phyloP scores from a whole-genome alignment of 1,140 invertebrate species.

The Leptinotarsa lineolata region DNA sequence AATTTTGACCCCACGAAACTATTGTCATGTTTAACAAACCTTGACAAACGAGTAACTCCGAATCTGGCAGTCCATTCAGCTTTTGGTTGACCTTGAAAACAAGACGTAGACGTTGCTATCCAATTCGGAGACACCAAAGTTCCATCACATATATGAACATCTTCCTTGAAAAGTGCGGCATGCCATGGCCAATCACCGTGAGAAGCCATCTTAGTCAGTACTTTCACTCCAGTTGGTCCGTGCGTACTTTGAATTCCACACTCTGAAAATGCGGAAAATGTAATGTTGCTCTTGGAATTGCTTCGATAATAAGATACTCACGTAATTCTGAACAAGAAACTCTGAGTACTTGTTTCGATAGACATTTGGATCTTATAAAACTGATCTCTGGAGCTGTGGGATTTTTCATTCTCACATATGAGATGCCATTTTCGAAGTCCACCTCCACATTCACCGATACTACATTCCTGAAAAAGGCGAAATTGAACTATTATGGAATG shows the following conservation, averaged over 20 bases:
- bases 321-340: constrained; percentile 77
- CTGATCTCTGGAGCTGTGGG: constrained; percentile 78
- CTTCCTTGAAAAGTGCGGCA: constrained; percentile 78
- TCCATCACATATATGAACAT: constrained; percentile 86
- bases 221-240: constrained; percentile 57
- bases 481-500: too few relatives aligned
- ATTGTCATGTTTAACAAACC: background rate
- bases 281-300: too few relatives aligned
- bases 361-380: constrained; percentile 76
- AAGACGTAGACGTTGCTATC: constrained; percentile 86
- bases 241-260: constrained; percentile 77
- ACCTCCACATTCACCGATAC: constrained; percentile 49
- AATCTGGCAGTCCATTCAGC: constrained; percentile 82
- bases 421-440: constrained; percentile 51
- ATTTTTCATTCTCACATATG: constrained; percentile 78
- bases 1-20: too few relatives aligned
- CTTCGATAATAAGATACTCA: constrained; percentile 54
- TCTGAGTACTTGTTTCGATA: constrained; percentile 77
- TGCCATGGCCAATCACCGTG: constrained; percentile 91
- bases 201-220: constrained; percentile 69
- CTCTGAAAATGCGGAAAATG: constrained; percentile 58
- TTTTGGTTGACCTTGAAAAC: constrained; percentile 86
- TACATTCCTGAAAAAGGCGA: constrained; percentile 44
- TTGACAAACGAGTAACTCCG: constrained; percentile 73
- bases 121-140: constrained; percentile 78